phyloP scores from a whole-genome alignment of 2,888 invertebrate genomes.

The Melipona bicolor region DNA sequence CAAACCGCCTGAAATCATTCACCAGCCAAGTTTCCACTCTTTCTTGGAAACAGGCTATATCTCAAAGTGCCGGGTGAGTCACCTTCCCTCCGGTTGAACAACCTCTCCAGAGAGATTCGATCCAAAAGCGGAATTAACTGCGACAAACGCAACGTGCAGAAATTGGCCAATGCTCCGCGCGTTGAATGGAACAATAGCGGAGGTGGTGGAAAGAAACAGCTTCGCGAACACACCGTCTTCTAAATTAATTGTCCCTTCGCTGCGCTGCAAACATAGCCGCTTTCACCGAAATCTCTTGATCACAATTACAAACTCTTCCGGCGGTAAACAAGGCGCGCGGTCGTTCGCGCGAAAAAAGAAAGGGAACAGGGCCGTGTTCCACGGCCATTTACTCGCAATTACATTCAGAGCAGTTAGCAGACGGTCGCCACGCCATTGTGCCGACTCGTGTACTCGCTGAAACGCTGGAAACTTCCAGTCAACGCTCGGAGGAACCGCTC shows the following conservation, averaged over 20 bases:
- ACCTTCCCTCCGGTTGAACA: background rate
- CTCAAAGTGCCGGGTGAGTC: background rate
- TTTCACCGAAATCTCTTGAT: background rate
- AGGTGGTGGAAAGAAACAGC: background rate
- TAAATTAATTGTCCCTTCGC: background rate
- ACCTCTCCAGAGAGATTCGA: background rate
- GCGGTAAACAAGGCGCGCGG: background rate
- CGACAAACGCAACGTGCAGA: background rate
- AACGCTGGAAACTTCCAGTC: constrained; percentile 44
- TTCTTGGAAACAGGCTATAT: background rate
- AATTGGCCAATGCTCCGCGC: background rate
- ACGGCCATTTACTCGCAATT: constrained; percentile 62
- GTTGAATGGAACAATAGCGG: background rate
- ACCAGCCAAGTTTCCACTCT: background rate
- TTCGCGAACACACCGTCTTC: background rate
- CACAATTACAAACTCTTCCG: background rate
- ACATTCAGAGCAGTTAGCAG: constrained; percentile 52
- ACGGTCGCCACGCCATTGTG: constrained; percentile 52
- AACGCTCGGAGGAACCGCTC: constrained; percentile 57
- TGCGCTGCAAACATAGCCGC: too few species aligned
- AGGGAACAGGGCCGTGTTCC: background rate
- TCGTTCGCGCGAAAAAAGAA: constrained; percentile 14
- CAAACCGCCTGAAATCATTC: background rate
- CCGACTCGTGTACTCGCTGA: constrained; percentile 32
- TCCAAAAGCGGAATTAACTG: background rate